Evolutionary conservation across 2,888 invertebrate species (phyloP).

Genomic region (Chrysolina haemoptera): DNA sequence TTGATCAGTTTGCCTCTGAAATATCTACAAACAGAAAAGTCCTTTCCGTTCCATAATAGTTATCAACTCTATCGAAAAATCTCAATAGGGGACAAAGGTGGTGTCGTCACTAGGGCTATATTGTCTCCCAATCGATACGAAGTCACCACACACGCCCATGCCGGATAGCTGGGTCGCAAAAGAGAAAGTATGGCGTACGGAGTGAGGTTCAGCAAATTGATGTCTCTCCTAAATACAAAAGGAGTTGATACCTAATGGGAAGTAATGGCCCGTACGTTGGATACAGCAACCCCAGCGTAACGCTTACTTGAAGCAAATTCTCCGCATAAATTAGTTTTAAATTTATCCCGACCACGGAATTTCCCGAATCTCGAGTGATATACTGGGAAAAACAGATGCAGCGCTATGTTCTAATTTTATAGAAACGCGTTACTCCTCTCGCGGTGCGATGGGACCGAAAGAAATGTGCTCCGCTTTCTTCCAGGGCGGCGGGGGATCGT

Average conservation of each 20-base stretch:
- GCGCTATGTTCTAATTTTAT: constrained; percentile 31
- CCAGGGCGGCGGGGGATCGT: background rate
- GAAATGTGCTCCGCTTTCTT: background rate
- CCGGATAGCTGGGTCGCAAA: background rate
- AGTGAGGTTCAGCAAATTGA: constrained; percentile 41
- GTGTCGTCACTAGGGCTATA: background rate
- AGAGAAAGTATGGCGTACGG: constrained; percentile 18
- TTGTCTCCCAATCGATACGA: background rate
- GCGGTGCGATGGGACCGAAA: constrained; percentile 10
- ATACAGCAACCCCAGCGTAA: constrained; percentile 45
- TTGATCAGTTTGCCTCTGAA: too few species aligned
- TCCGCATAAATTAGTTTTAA: constrained; percentile 53
- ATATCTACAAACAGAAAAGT: too few species aligned
- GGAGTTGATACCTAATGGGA: constrained; percentile 55
- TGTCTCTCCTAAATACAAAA: constrained; percentile 51
- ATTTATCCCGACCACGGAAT: constrained; percentile 31
- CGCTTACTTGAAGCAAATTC: constrained; percentile 53
- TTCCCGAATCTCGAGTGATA: constrained; percentile 43
- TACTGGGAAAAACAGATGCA: constrained; percentile 41
- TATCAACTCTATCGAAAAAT: background rate
- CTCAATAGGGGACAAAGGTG: background rate
- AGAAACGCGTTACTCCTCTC: constrained; percentile 11
- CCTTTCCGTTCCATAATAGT: too few species aligned
- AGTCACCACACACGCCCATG: background rate
- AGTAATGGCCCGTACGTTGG: constrained; percentile 58